A percentile compares a stretch with the other conserved stretches of the same genome.
Evolutionary conservation across 2,888 invertebrate species (phyloP).

Genomic region (Pandemis cinnamomeana): DNA sequence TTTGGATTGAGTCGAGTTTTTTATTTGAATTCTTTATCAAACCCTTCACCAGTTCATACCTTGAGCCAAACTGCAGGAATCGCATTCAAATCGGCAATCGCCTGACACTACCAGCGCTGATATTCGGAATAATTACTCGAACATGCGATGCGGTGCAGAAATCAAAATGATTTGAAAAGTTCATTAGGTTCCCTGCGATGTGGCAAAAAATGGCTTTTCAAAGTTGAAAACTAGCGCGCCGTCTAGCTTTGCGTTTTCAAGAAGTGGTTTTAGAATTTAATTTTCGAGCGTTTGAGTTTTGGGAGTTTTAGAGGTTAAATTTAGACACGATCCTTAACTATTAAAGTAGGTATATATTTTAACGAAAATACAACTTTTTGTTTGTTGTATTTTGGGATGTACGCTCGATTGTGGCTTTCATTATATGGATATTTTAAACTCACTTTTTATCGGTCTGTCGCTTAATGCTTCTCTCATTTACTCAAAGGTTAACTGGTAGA

Average conservation of each 20-base stretch:
- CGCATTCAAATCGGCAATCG: slow-evolving; percentile 32
- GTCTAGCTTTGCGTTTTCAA: neutral
- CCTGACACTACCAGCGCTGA: slow-evolving; percentile 37
- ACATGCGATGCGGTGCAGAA: slow-evolving; percentile 39
- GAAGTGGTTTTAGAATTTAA: too few relatives aligned
- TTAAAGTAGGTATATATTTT: too few relatives aligned
- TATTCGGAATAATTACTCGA: slow-evolving; percentile 31
- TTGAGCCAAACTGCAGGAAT: slow-evolving; percentile 20
- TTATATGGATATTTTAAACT: too few relatives aligned
- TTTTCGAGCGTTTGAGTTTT: neutral
- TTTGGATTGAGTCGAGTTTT: too few relatives aligned
- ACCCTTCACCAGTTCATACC: slow-evolving; percentile 5
- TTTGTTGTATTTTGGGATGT: too few relatives aligned
- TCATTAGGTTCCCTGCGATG: slow-evolving; percentile 32
- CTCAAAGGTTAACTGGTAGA: too few relatives aligned
- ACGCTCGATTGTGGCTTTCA: too few relatives aligned
- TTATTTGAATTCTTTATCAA: neutral
- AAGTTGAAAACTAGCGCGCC: neutral
- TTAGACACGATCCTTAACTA: neutral
- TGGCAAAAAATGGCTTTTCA: slow-evolving; percentile 19
- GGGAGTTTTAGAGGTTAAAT: neutral
- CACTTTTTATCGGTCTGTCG: too few relatives aligned
- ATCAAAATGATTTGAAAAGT: slow-evolving; percentile 41
- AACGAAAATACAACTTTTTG: too few relatives aligned
- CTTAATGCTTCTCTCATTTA: too few relatives aligned